Percentiles rank a stretch among this genome's conserved stretches.
Evolutionary conservation across 1,140 invertebrate genomes (phyloP).

Genomic region (Zaprionus nigranus): DNA sequence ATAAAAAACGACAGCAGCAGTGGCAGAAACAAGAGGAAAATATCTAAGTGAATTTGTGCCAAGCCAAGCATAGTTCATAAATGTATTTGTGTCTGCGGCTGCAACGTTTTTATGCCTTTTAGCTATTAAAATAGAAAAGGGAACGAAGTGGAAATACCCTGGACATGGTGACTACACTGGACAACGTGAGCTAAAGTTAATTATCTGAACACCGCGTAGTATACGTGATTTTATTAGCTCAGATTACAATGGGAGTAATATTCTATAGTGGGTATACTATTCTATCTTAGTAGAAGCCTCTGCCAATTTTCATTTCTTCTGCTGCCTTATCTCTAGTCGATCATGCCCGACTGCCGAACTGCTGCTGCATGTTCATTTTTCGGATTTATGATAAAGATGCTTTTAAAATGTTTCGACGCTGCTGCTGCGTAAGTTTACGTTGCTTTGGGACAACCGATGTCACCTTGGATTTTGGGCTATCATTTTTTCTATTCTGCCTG

Average conservation of each 20-base stretch:
- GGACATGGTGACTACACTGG: background rate
- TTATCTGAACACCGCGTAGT: background rate
- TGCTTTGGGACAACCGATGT: slow-evolving; percentile 55
- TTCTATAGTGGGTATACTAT: too few relatives aligned
- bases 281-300: too few relatives aligned
- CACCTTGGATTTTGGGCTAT: slow-evolving; percentile 59
- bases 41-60: slow-evolving; percentile 73
- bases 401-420: slow-evolving; percentile 70
- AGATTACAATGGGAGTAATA: background rate
- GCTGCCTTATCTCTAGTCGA: background rate
- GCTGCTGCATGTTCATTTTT: slow-evolving; percentile 40
- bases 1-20: slow-evolving; percentile 3
- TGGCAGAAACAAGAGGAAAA: slow-evolving; percentile 46
- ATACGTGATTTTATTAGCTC: background rate
- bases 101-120: slow-evolving; percentile 12
- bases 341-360: background rate
- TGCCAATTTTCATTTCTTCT: too few relatives aligned
- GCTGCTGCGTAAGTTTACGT: slow-evolving; percentile 31
- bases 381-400: slow-evolving; percentile 79
- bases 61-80: slow-evolving; percentile 38
- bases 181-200: too few relatives aligned
- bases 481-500: slow-evolving; percentile 11
- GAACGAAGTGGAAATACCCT: background rate
- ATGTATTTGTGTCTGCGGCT: slow-evolving; percentile 21
- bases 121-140: background rate